Base-by-base conservation (phyloP, 2,113 vertebrate species). In the Dromas ardeola region DNA sequence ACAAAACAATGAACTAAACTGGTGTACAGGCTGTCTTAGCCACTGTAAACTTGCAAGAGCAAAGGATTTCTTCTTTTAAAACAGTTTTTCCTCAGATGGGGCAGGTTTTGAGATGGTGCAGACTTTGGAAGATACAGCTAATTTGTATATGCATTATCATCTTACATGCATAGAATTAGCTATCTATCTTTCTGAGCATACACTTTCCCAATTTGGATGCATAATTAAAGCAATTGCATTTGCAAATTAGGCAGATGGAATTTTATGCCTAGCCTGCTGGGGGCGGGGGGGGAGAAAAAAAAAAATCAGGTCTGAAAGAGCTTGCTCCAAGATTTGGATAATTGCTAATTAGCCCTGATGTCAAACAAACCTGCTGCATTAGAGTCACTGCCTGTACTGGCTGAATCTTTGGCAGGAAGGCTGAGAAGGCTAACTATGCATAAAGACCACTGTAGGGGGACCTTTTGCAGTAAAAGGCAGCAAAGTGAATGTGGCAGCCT, bases 201-300 rank as follows among this genome's bases (percentile, higher is more conserved):
- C 65, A 50, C 32, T 94, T 93, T 85, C 71, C 53, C 66, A 82
- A 42, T 90, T 87, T 91, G 74, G 83, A 89, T 91, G 66, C 86
- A 77, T 87, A 95, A 96, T 93, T 91, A 94, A 87, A 96, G 84
- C 84, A 95, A 89, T 30, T 94, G 83, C 62, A 80, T 69, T 89
- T 94, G 86, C 70, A 95, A 94, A 93, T 90, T 45, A 93, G 78
- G 94, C 84, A 95, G 86, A 95, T 82, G 86, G 81, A 94, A 85
- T 88, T 86, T 93, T 93, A 72, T 42, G 83, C 49, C 70, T 49
- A 73, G 66, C 62, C 74, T 93, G 45, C 42, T 47, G 71, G 49
- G 45, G 20, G 30, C 17, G 32, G 36, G 16, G 17, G 11, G 4
- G 20, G 11, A 3, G 50, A 45, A 22, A 47, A 78, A 47, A 47